Base-by-base conservation (phyloP, 1,140 invertebrate species). In the Lucilia sericata region DNA sequence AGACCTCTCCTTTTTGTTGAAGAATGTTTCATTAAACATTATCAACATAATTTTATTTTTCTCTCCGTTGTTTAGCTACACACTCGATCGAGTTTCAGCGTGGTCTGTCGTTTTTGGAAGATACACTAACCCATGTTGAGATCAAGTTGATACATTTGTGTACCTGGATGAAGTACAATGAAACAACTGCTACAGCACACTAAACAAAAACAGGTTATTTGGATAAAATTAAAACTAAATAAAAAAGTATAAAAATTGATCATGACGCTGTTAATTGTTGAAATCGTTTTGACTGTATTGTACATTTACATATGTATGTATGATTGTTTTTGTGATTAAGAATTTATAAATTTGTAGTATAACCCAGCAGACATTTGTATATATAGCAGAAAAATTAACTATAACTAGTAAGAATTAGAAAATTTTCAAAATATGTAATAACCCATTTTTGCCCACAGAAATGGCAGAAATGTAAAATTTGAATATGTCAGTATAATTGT, bases 181-280 rank as follows among this genome's bases (percentile, higher is more conserved):
- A 70, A 19, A 70, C 60, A 70, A 70, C 4, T 70, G n/a, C n/a
- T 70, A 25, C 65, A 70, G 19, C 65, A 70, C 19, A n/a, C 14
- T 14, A 60, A 60, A n/a, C 65, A 21, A 70, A 25, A 70, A 70
- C 21, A n/a, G 5, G 65, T n/a, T 70, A 25, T 70, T 70, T 10
- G 19, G 7, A 70, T 19, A 70, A 70, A 70, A 70, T 70, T 70
- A 70, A 19, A 25, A 60, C 55, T 42, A 55, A 70, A 70, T 21
- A 70, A 42, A 70, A 70, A 70, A 70, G n/a, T 21, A 70, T n/a
- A 70, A 21, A 70, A 21, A 25, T 70, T 70, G 4, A 70, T 70
- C 17, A 70, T 21, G 65, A 70, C 65, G 65, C 65, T 70, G 65
- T 70, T 70, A 70, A 70, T 70, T 70, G 65, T 21, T 70, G 65